These are phyloP conservation scores for Pachyseris speciosa DNA, from an alignment of 64 coral and sea anemone species.

Conservation along the genomic window DNA sequence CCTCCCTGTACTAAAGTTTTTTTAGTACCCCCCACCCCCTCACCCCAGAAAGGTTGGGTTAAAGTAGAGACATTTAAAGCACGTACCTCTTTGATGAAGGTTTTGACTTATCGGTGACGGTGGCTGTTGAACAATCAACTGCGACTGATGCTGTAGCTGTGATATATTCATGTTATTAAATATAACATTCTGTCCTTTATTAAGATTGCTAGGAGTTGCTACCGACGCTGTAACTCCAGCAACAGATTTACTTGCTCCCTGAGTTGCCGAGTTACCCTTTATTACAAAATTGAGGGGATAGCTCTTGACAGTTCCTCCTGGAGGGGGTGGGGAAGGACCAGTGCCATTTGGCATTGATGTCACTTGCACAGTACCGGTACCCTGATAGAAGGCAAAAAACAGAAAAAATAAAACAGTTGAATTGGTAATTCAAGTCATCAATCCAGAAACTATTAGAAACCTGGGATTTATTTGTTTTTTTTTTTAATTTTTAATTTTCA, in stretches of 20 bases:
- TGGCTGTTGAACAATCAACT: conserved; percentile 73
- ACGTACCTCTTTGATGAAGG: conserved; percentile 34
- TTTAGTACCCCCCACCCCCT: too few species aligned
- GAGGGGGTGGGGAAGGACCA: conserved; percentile 79
- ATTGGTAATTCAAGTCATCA: neutral
- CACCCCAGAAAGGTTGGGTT: neutral
- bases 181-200: conserved; percentile 84
- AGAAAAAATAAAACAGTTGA: neutral
- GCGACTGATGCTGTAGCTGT: conserved; percentile 69
- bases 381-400: neutral
- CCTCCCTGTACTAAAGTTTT: too few species aligned
- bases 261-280: conserved; percentile 66
- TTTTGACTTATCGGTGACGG: conserved; percentile 32
- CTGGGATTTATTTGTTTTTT: too few species aligned
- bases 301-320: conserved; percentile 61
- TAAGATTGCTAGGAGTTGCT: conserved; percentile 42
- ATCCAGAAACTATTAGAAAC: too few species aligned
- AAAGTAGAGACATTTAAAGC: neutral
- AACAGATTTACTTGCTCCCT: neutral
- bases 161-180: conserved; percentile 92
- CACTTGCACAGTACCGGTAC: conserved; percentile 35
- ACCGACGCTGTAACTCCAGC: conserved; percentile 22
- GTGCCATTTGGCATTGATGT: conserved; percentile 74
- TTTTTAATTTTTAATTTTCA: too few species aligned
- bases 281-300: conserved; percentile 97